Percentiles rank a stretch among this genome's conserved stretches.
These are phyloP conservation scores for Stichopus chloronotus DNA, from an alignment of 35 echinoderm and acorn worm species.

Conservation along the genomic window DNA sequence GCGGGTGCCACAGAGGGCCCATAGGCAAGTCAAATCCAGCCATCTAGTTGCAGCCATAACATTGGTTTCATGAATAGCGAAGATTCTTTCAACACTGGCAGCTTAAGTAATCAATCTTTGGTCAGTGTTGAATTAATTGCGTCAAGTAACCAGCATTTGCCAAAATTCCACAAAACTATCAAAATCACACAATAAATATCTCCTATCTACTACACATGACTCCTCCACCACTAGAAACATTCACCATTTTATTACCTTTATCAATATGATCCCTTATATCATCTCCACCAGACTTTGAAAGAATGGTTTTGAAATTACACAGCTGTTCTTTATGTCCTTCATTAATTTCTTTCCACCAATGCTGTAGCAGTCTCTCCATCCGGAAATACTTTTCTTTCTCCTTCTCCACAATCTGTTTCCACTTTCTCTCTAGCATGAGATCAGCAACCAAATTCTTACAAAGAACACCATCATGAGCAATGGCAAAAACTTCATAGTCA, in stretches of 20 bases:
- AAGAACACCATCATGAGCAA: background rate
- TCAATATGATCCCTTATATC: slow-evolving; percentile 3
- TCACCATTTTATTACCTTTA: background rate
- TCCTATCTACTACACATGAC: no score
- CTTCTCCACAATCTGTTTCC: background rate
- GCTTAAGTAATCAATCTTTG: no score
- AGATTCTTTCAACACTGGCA: no score
- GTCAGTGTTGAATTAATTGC: no score
- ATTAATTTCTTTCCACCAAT: background rate
- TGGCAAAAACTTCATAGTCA: background rate
- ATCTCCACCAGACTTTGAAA: background rate
- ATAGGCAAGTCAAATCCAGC: no score
- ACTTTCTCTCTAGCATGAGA: background rate
- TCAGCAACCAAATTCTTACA: background rate
- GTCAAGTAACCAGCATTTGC: no score
- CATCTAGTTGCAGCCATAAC: no score
- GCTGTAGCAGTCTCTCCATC: background rate
- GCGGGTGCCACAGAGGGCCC: no score
- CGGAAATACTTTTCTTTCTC: background rate
- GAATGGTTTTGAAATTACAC: background rate
- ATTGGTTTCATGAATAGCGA: no score
- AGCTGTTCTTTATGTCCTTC: background rate
- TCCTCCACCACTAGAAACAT: background rate
- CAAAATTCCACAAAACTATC: no score
- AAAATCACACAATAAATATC: no score